A percentile compares a stretch with the other conserved stretches of the same genome.
phyloP scores from a whole-genome alignment of 2,113 vertebrate species.

The Plectropomus leopardus region DNA sequence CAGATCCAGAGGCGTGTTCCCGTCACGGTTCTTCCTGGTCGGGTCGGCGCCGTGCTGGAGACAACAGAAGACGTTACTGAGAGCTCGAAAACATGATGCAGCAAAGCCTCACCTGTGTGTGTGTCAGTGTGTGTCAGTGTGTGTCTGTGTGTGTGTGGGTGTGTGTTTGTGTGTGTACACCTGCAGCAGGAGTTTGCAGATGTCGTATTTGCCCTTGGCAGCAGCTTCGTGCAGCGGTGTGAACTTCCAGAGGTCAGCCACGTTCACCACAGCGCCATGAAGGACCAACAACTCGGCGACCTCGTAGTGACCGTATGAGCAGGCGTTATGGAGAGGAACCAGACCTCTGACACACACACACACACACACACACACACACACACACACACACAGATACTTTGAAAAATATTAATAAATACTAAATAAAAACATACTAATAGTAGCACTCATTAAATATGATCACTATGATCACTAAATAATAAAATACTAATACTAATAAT shows the following conservation, averaged over 20 bases:
- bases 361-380: no score
- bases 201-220: conserved; percentile 96
- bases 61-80: not conserved
- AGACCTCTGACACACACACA: conserved; percentile 82
- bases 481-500: no score
- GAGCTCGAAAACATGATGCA: no score
- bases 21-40: conserved; percentile 93
- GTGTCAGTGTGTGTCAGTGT: no score
- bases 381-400: no score
- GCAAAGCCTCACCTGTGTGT: not conserved
- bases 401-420: no score
- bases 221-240: conserved; percentile 95
- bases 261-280: conserved; percentile 93
- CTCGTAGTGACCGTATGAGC: conserved; percentile 94
- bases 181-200: conserved; percentile 95
- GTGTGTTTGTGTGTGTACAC: conserved; percentile 70
- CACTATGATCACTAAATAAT: no score
- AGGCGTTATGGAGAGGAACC: conserved; percentile 94
- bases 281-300: conserved; percentile 92
- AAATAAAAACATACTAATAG: no score
- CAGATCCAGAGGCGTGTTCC: conserved; percentile 92
- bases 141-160: not conserved
- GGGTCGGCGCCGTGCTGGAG: conserved; percentile 93
- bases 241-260: conserved; percentile 95
- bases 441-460: no score